phyloP scores from a whole-genome alignment of 2,888 invertebrate species.

The Meghimatium bilineatum region DNA sequence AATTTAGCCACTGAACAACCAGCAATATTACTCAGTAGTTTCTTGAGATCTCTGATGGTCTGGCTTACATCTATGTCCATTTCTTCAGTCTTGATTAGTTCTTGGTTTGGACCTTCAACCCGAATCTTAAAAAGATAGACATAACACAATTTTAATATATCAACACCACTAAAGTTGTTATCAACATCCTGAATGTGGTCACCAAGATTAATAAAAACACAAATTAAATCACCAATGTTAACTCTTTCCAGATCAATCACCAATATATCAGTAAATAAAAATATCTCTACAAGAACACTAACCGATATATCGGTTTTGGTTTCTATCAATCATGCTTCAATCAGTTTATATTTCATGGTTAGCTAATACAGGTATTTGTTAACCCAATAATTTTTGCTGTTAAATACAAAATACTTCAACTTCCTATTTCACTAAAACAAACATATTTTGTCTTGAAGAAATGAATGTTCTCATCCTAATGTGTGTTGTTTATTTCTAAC shows the following conservation, averaged over 20 bases:
- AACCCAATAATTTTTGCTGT: no score
- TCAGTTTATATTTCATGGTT: no score
- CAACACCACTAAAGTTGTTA: background rate
- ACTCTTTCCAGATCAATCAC: background rate
- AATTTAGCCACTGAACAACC: slow-evolving; percentile 89
- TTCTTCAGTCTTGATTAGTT: slow-evolving; percentile 78
- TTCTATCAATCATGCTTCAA: no score
- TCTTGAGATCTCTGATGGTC: slow-evolving; percentile 83
- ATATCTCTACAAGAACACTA: no score
- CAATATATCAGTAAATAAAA: background rate
- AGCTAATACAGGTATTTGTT: no score
- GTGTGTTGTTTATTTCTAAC: no score
- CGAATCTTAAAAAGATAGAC: slow-evolving; percentile 15
- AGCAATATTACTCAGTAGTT: slow-evolving; percentile 76
- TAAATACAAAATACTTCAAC: no score
- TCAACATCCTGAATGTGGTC: background rate
- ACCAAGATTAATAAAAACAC: background rate
- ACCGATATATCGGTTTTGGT: no score
- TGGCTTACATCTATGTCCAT: slow-evolving; percentile 83
- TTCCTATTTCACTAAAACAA: no score
- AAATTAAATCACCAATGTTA: background rate
- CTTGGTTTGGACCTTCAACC: slow-evolving; percentile 83
- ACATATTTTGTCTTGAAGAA: no score
- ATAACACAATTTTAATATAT: background rate
- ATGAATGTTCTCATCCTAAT: no score